Evolutionary conservation across 92 coral and sea anemone genomes (phyloP), one percentile per base, ranked within the genome.

Genomic region (Paragorgia papillata): DNA sequence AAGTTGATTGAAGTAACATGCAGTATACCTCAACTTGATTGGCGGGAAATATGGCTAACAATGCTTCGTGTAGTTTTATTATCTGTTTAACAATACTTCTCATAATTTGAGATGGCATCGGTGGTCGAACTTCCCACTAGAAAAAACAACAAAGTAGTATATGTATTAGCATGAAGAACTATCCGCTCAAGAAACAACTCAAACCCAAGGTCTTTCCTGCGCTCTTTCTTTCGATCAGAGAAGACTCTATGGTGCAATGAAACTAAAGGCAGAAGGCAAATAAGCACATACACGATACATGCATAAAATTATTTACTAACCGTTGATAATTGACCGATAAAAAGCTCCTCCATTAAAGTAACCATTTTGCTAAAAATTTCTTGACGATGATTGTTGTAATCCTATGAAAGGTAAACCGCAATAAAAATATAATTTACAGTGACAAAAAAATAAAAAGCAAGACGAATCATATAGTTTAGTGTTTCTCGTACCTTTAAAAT

Each of bases 31-130:
- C 98, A 10, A 94, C 87, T 64, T 94, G 98, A 29, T 79, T 68
- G 35, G 79, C 80, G 0, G 97, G 92, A 40, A 89, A 54, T 49
- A 90, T 84, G 19, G 85, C 71, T 25, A 89, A 94, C 49, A 94
- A 32, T 43, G 98, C 89, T 66, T 94, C 98, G 80, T 94, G 96
- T 2, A 94, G 88, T 76, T 94, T 94, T 30, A 85, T 83, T 49
- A 89, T 86, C 85, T 94, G 97, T 40, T 85, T 94, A 24, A 94
- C 96, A 33, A 90, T 89, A 49, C 92, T 81, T 37, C 98, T 78
- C 98, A 94, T 94, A 24, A 96, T 85, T 46, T 90, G 98, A 13
- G 98, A 94, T 20, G 98, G 98, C 96, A 94, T 94, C 28, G 98
- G 98, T 37, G 98, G 91, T 30, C 82, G 84, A 7, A 94, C 98